A percentile compares a stretch with the other conserved stretches of the same genome.
Evolutionary conservation across 2,113 vertebrate species (phyloP).

Genomic region (Semnopithecus entellus): DNA sequence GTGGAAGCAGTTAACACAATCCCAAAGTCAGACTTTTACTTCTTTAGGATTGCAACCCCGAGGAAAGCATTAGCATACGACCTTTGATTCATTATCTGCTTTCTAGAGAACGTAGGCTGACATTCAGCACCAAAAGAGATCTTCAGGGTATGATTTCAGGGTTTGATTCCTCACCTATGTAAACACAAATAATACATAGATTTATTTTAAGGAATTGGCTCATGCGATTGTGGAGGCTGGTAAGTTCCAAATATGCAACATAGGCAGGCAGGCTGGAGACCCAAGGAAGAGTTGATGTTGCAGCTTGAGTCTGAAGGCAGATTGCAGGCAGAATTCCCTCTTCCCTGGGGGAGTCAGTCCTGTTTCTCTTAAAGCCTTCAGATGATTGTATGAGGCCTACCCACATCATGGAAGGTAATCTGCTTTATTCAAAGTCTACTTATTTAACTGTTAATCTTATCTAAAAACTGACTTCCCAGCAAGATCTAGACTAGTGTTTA

Average conservation of each 20-base stretch:
- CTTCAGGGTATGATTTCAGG: neutral
- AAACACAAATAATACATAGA: neutral
- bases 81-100: neutral
- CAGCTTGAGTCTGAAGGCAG: neutral
- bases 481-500: neutral
- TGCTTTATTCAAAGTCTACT: neutral
- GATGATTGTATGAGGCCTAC: neutral
- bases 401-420: neutral
- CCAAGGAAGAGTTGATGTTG: neutral
- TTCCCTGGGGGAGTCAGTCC: neutral
- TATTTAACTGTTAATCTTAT: slow-evolving; percentile 5
- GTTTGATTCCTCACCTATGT: neutral
- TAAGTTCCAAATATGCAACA: neutral
- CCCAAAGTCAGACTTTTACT: neutral
- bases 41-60: neutral
- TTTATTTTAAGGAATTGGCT: slow-evolving; percentile 34
- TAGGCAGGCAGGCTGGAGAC: neutral
- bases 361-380: neutral
- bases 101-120: neutral
- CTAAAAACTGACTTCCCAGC: neutral
- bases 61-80: neutral
- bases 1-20: neutral
- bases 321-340: neutral
- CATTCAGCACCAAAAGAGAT: neutral
- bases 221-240: neutral